Conservation (phyloP, 2,797 vertebrate genomes). For the Gorsachius magnificus region DNA sequence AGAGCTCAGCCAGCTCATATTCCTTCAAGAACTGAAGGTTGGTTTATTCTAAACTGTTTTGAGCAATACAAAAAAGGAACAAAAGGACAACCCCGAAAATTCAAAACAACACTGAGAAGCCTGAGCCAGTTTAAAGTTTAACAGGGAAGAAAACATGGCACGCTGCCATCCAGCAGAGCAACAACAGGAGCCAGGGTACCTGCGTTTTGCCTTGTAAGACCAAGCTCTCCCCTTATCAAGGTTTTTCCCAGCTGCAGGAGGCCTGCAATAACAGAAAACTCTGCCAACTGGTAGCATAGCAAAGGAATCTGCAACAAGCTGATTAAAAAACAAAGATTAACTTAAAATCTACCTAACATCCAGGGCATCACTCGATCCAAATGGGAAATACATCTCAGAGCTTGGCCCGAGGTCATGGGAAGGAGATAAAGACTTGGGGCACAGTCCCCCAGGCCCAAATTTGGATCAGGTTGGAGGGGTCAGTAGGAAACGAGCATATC, state of each 20-base stretch:
- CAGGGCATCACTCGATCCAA: no score
- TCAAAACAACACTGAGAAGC: background rate
- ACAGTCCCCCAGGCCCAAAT: background rate
- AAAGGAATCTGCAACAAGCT: background rate
- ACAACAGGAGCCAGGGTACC: no score
- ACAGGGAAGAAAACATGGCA: background rate
- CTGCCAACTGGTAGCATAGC: rapidly evolving
- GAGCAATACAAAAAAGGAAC: background rate
- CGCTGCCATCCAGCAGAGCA: background rate
- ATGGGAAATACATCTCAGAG: no score
- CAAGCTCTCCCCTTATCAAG: no score
- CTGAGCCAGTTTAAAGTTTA: background rate
- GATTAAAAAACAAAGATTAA: background rate
- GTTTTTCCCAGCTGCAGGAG: no score
- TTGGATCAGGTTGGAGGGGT: background rate
- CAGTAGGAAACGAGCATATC: background rate
- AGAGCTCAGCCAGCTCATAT: background rate
- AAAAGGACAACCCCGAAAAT: background rate
- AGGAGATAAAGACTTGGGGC: no score
- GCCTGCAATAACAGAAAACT: background rate
- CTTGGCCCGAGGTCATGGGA: no score
- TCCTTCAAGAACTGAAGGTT: background rate
- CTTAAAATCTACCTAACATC: background rate
- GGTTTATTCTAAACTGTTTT: background rate
- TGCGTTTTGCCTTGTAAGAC: no score